phyloP scores from a whole-genome alignment of 2,113 vertebrate genomes.

The Nipponia nippon region DNA sequence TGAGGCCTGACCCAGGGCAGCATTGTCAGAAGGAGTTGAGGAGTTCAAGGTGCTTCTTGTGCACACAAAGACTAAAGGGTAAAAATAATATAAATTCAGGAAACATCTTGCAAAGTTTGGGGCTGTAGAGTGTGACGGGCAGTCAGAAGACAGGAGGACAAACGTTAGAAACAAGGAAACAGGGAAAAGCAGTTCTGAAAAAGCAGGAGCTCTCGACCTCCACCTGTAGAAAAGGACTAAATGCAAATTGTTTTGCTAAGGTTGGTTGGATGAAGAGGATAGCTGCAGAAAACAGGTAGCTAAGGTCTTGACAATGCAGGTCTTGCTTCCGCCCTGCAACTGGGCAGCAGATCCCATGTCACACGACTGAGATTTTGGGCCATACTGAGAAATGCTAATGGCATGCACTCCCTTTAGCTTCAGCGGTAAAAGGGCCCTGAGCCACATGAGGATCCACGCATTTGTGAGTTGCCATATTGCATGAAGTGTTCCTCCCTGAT shows the following conservation, averaged over 20 bases:
- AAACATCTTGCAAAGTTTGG: neutral
- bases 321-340: neutral
- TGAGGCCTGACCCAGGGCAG: neutral
- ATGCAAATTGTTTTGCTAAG: neutral
- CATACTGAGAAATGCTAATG: rapidly evolving
- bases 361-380: neutral
- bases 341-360: neutral
- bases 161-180: neutral
- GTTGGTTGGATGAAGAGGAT: neutral
- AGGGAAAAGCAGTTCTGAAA: neutral
- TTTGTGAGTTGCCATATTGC: neutral
- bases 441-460: neutral
- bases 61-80: neutral
- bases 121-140: neutral
- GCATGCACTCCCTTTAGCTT: rapidly evolving
- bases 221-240: neutral
- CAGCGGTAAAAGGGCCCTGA: neutral
- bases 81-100: neutral
- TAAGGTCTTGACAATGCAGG: neutral
- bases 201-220: neutral
- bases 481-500: neutral
- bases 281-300: neutral
- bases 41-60: neutral
- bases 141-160: neutral
- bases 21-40: neutral